A percentile compares a stretch with the other conserved stretches of the same genome.
phyloP scores from a whole-genome alignment of 2,888 invertebrate species.

The Diplolepis rosae region DNA sequence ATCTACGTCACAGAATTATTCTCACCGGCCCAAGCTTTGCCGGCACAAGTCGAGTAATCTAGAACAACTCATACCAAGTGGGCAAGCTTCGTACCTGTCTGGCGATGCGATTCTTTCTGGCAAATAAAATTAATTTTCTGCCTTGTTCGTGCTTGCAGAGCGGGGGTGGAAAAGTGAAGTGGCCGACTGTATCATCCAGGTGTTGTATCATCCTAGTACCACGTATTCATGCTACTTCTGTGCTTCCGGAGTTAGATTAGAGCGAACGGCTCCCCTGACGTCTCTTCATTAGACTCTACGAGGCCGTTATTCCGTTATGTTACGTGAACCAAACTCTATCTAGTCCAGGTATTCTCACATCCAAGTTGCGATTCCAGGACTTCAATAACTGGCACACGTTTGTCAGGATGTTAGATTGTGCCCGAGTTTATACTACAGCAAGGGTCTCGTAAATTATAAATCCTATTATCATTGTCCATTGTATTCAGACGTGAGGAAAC shows the following conservation, averaged over 20 bases:
- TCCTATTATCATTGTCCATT: no score
- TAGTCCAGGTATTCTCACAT: neutral
- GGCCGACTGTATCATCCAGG: conserved; percentile 1
- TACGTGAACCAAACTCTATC: conserved; percentile 35
- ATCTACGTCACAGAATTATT: conserved; percentile 38
- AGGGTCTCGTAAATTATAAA: no score
- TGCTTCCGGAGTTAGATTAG: conserved; percentile 66
- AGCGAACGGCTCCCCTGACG: conserved; percentile 68
- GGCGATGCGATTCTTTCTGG: conserved; percentile 32
- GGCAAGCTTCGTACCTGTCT: conserved; percentile 31
- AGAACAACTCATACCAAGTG: conserved; percentile 34
- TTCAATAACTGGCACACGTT: neutral
- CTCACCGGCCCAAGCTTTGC: conserved; percentile 30
- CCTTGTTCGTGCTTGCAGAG: conserved; percentile 43
- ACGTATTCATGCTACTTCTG: conserved; percentile 51
- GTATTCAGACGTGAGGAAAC: no score
- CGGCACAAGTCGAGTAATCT: conserved; percentile 35
- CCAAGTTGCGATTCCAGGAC: neutral
- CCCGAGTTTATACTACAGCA: no score
- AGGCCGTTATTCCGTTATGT: conserved; percentile 54
- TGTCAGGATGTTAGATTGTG: no score
- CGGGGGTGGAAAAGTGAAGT: conserved; percentile 27
- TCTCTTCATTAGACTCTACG: conserved; percentile 67
- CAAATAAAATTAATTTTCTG: conserved; percentile 56
- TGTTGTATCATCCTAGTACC: conserved; percentile 46